Evolutionary conservation across 2,888 invertebrate genomes (phyloP), one percentile per base, ranked within the genome.

Genomic region (Philaethria dido): DNA sequence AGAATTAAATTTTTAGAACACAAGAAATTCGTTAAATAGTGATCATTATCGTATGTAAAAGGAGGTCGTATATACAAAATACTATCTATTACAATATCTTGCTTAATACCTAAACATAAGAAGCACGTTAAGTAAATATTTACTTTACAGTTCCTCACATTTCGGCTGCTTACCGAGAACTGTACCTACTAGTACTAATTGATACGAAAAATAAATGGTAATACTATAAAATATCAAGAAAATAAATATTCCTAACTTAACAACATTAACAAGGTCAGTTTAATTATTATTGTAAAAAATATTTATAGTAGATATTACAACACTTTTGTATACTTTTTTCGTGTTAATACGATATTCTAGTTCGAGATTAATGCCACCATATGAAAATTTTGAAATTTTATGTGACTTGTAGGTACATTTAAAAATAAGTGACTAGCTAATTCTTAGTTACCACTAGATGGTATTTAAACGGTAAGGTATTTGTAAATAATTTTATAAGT

Each of bases 261-360:
- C 36, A 59, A 57, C 39, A 60, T 61, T 39, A 62, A 22, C 63
- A 50, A 69, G 69, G 69, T 60, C 60, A 63, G 20, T 50, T 47
- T 59, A 48, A 54, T 69, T 63, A 66, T 57, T 39, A 62, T 25
- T 20, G 6, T 18, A 62, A 20, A 57, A 62, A 62, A 25, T 60
- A 59, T 63, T 60, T 64, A 60, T 52, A 6, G 11, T 54, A 60
- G 44, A 62, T 33, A 61, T 61, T 25, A 57, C 57, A 39, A 42
- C 22, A 39, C 16, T 64, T 64, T 63, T 54, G 50, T 44, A 55
- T 44, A 5, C 20, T 20, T 33, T 33, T 62, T 25, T 25, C 14
- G 18, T 52, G 25, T 52, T 18, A 25, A 42, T 13, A 14, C 16
- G 25, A 16, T 18, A 50, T 25, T 25, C 42, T 57, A 57, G 57